Percentiles rank a stretch among this genome's conserved stretches.
Evolutionary conservation across 2,888 invertebrate species (phyloP).

Genomic region (Melipona beecheii): DNA sequence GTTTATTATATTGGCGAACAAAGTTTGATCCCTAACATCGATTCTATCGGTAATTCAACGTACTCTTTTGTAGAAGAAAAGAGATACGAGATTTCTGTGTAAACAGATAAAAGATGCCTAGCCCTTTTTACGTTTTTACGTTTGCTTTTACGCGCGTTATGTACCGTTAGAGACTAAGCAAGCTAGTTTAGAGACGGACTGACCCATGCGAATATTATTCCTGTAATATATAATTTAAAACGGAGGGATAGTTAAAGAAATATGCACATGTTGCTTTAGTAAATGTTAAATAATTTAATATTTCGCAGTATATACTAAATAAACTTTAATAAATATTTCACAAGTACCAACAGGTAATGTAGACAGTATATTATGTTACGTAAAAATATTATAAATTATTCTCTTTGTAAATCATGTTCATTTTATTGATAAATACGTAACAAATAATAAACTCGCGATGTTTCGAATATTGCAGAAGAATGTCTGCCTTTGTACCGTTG

Average conservation of each 20-base stretch:
- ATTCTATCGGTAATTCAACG: constrained; percentile 26
- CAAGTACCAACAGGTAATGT: neutral
- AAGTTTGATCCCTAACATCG: neutral
- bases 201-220: constrained; percentile 6
- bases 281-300: too few species aligned
- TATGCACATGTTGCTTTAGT: neutral
- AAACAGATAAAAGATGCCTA: constrained; percentile 58
- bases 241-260: neutral
- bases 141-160: constrained; percentile 20
- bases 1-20: neutral
- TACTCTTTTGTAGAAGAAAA: constrained; percentile 6
- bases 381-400: neutral
- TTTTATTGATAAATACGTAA: neutral
- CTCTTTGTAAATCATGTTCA: neutral
- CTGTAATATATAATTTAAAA: neutral
- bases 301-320: too few species aligned
- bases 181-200: neutral
- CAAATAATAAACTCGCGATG: neutral
- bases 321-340: neutral
- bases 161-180: constrained; percentile 49
- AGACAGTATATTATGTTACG: neutral
- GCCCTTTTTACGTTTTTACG: constrained; percentile 58
- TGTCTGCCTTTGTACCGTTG: neutral
- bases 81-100: constrained; percentile 42
- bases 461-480: neutral